Evolutionary conservation across 1,140 invertebrate species (phyloP).

Genomic region (Drosophila orena): DNA sequence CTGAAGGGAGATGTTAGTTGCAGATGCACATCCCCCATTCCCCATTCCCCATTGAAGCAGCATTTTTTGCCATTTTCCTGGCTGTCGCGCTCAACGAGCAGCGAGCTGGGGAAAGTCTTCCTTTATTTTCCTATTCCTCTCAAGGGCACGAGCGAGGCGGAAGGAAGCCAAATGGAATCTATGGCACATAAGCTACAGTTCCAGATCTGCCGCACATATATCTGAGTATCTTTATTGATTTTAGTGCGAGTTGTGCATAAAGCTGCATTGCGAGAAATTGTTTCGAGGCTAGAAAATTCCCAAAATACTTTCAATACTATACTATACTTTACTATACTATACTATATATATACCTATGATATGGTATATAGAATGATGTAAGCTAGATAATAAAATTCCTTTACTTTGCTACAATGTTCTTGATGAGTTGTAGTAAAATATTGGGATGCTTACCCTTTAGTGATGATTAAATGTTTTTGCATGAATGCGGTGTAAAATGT

Average conservation of each 20-base stretch:
- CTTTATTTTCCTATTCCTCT: constrained; percentile 47
- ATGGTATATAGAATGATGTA: no score
- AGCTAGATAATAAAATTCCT: no score
- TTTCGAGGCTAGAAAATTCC: no score
- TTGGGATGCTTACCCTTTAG: no score
- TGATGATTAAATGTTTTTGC: no score
- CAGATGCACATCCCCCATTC: constrained; percentile 12
- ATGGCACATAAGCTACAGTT: constrained; percentile 60
- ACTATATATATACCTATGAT: no score
- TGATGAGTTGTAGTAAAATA: no score
- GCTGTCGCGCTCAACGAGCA: constrained; percentile 35
- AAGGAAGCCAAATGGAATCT: constrained; percentile 63
- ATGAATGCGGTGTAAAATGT: no score
- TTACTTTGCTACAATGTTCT: no score
- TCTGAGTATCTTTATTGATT: constrained; percentile 65
- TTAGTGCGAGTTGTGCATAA: constrained; percentile 35
- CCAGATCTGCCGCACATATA: constrained; percentile 39
- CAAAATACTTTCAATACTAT: no score
- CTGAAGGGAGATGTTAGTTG: constrained; percentile 4
- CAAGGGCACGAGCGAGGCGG: constrained; percentile 65
- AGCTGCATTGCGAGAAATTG: constrained; percentile 4
- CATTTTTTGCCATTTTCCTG: constrained; percentile 52
- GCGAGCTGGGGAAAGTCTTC: constrained; percentile 13
- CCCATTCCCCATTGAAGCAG: neutral
- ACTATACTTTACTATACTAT: no score